Evolutionary conservation across 92 coral and sea anemone species (phyloP).

Genomic region (Porites rus): DNA sequence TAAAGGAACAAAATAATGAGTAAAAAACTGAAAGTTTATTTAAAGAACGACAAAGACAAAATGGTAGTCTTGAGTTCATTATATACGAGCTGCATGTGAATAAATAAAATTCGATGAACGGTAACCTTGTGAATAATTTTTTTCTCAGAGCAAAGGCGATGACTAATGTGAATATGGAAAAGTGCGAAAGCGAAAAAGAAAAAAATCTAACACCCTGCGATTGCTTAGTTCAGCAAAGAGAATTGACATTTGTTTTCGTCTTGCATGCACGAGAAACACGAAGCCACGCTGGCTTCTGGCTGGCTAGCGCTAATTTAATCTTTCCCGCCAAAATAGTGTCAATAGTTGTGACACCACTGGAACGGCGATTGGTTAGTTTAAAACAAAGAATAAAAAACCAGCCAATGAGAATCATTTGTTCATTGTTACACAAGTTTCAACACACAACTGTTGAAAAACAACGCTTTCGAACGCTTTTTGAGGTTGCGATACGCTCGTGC

Average conservation of each 20-base stretch:
- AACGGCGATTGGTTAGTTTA: not conserved
- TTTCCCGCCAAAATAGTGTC: constrained; percentile 6
- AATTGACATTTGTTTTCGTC: not conserved
- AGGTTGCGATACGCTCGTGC: constrained; percentile 15
- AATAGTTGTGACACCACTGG: not conserved
- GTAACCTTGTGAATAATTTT: too few species aligned
- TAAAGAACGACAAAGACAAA: too few species aligned
- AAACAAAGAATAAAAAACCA: not conserved
- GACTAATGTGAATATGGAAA: too few species aligned
- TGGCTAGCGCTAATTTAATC: not conserved
- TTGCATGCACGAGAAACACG: not conserved
- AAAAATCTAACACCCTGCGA: not conserved
- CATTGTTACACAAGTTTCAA: not conserved
- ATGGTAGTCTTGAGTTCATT: too few species aligned
- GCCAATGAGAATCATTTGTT: not conserved
- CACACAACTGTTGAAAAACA: not conserved
- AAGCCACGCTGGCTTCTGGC: not conserved
- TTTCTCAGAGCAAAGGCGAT: too few species aligned
- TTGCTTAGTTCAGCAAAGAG: not conserved
- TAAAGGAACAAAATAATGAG: too few species aligned
- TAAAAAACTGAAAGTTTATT: too few species aligned
- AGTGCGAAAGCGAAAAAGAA: too few species aligned
- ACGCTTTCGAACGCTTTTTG: not conserved
- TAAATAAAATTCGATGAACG: too few species aligned
- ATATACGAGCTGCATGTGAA: too few species aligned